Base-by-base conservation (phyloP, 2,113 vertebrate genomes). In the Psilopogon haemacephalus region DNA sequence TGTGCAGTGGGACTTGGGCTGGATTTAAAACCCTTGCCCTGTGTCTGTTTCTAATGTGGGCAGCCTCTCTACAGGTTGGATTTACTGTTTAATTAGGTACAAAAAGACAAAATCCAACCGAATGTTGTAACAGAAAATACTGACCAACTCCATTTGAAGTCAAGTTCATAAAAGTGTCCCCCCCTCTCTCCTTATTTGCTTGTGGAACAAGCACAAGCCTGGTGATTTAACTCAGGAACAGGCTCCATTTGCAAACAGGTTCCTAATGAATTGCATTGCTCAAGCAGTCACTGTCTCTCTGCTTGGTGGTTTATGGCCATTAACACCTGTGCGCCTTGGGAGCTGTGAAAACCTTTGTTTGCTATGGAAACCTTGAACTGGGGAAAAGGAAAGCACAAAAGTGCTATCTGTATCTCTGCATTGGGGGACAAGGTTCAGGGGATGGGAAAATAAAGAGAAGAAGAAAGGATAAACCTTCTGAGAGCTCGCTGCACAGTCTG, bases 21-120 rank as follows among this genome's bases (percentile, higher is more conserved):
- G 70, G 52, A 73, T 65, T 94, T 68, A 84, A 93, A 81, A 40
- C 24, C 55, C 42, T 73, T 68, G 40, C 44, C n/a, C 30, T 30
- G 26, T 48, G 74, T 72, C 65, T 69, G 33, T 15, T 86, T 83
- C 88, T 86, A 93, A 84, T 64, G 78, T 4, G 35, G 63, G 54
- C 62, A 68, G 63, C 38, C 63, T 55, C 73, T 64, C 32, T 20
- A 33, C 7, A 50, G 17, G 12, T 71, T 55, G 72, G 94, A 96
- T 89, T 94, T 96, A 95, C 84, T 86, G 88, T 84, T 96, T 96
- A 96, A 96, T 96, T 95, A 95, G 67, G 42, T 74, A 89, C 65
- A 91, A 96, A 94, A 89, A 74, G 72, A 65, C 88, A 92, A 87
- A 94, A 80, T 28, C 46, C 30, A 86, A 76, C 69, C 38, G 38